phyloP scores from a whole-genome alignment of 2,797 vertebrate genomes.

The Sphaeramia orbicularis region DNA sequence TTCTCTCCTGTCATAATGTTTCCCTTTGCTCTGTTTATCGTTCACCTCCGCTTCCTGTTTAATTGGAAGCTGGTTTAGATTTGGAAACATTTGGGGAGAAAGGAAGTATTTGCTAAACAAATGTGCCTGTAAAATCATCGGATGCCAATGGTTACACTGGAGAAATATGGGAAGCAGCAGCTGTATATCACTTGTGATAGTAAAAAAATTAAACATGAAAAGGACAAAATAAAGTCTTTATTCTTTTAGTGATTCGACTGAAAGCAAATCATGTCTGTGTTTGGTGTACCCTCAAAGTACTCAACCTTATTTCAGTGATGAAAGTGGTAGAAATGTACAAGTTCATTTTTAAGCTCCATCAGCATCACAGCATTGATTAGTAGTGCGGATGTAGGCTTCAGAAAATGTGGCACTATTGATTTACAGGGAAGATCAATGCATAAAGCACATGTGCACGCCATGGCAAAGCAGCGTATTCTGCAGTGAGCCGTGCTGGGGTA shows the following conservation, averaged over 20 bases:
- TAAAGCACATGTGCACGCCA: conserved; percentile 84
- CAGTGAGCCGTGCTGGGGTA: conserved; percentile 80
- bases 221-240: conserved; percentile 1
- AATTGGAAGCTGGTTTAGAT: conserved; percentile 53
- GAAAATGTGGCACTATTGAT: conserved; percentile 76
- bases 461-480: conserved; percentile 74
- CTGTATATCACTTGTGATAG: conserved; percentile 26
- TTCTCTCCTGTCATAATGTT: conserved; percentile 47
- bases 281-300: background rate
- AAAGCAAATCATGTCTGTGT: background rate
- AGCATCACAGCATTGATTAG: conserved; percentile 16
- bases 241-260: background rate
- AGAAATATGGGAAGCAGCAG: conserved; percentile 15
- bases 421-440: conserved; percentile 80
- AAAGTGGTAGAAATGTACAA: background rate
- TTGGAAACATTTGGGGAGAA: conserved; percentile 52
- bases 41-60: conserved; percentile 65
- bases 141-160: conserved; percentile 27
- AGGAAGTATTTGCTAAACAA: conserved; percentile 54
- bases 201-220: conserved; percentile 9
- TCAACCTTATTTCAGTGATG: background rate
- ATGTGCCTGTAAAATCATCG: conserved; percentile 28
- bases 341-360: conserved; percentile 1
- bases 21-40: conserved; percentile 57
- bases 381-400: conserved; percentile 48